Evolutionary conservation across 2,797 vertebrate genomes (phyloP), one percentile per base, ranked within the genome.

Genomic region (Chrosomus eos): DNA sequence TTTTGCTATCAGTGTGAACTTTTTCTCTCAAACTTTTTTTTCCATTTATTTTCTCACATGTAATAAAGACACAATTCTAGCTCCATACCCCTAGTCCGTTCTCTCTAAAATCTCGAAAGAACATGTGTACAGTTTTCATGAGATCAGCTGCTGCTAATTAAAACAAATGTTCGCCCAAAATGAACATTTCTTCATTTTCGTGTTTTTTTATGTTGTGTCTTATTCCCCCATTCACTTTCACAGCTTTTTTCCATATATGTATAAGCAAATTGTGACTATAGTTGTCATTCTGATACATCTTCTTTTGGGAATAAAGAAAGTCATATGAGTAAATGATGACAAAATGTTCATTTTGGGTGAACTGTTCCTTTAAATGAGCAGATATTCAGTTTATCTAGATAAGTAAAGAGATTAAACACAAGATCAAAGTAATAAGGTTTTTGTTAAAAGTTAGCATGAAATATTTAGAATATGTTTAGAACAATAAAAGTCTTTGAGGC

Each of bases 401-500:
- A 18, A 66, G 58, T 51, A 45, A 38, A 64, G 28, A 38, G 36
- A 82, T 72, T 26, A 73, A 64, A 45, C 26, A 48, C 21, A 36
- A 26, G 26, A 62, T 79, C 23, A 71, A 78, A 48, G 4, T 55
- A 28, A 38, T 18, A 84, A 36, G 6, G n/a, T 48, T n/a, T 28
- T 67, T 84, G 53, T 70, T 62, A 33, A 36, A 81, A 80, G 31
- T 71, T 60, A 13, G 43, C 14, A 33, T 67, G 62, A 53, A n/a
- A 77, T 76, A 31, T 79, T 85, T 71, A 38, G n/a, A 60, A 68
- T 33, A 85, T 85, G 33, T 80, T 55, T 58, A 70, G 64, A 80
- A 88, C 68, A 77, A 74, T 66, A n/a, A 70, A 81, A 79, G 84
- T 70, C 62, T 87, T 87, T 80, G 53, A 87, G 74, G 51, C 33